Conservation (phyloP, 2,888 invertebrate genomes). For the Ferrisia virgata region DNA sequence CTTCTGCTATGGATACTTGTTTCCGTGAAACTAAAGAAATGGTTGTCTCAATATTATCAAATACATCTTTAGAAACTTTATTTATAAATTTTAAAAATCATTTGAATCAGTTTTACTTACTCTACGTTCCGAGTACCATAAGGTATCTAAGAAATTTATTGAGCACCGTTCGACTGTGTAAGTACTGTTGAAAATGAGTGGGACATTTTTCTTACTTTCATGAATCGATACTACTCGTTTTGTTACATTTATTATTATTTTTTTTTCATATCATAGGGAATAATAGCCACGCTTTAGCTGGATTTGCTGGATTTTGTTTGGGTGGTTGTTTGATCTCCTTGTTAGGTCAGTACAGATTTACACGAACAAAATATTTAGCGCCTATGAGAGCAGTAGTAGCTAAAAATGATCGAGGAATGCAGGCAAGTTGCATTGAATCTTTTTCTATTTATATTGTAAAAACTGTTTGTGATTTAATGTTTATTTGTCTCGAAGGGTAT, state of each 20-base stretch:
- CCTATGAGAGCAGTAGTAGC: slow-evolving; percentile 55
- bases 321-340: slow-evolving; percentile 54
- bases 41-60: background rate
- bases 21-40: background rate
- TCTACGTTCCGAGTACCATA: background rate
- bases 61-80: background rate
- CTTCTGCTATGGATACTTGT: background rate
- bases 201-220: too few species aligned
- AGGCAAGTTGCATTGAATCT: slow-evolving; percentile 52
- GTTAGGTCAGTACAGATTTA: slow-evolving; percentile 52
- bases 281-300: slow-evolving; percentile 52
- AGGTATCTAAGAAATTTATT: background rate
- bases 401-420: slow-evolving; percentile 53
- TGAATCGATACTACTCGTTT: background rate
- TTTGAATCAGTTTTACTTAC: background rate
- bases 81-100: background rate
- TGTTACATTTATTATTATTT: background rate
- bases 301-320: slow-evolving; percentile 53
- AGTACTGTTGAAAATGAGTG: background rate
- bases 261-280: slow-evolving; percentile 50
- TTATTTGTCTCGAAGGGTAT: slow-evolving; percentile 55
- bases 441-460: background rate
- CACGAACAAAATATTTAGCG: slow-evolving; percentile 50
- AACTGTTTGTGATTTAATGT: background rate
- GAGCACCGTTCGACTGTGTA: background rate